These are phyloP conservation scores for Axea sp. DNA, from an alignment of 2,888 invertebrate genomes.

Conservation along the genomic window DNA sequence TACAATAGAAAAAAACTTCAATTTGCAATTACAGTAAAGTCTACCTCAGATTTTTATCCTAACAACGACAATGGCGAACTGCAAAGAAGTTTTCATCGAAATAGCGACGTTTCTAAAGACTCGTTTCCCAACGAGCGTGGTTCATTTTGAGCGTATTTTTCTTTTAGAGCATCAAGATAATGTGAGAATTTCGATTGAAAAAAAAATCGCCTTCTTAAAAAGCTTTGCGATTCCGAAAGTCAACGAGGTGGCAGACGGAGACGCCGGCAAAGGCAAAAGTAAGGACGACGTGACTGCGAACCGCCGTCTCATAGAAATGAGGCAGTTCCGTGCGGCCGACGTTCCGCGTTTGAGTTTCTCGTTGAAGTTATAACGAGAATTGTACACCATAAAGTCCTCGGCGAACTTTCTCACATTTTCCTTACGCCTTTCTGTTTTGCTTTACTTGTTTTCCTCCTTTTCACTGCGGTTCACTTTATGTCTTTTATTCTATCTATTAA, in stretches of 20 bases:
- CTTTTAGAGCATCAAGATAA: constrained; percentile 51
- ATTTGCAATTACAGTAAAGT: constrained; percentile 54
- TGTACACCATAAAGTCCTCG: constrained; percentile 56
- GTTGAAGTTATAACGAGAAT: constrained; percentile 63
- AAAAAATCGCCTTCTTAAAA: constrained; percentile 43
- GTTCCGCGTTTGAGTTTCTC: constrained; percentile 56
- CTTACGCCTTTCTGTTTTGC: constrained; percentile 40
- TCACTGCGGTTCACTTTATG: constrained; percentile 26
- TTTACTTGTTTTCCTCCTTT: constrained; percentile 21
- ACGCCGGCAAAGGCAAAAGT: constrained; percentile 41
- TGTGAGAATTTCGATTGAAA: constrained; percentile 49
- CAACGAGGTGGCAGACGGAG: constrained; percentile 34
- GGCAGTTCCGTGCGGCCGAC: constrained; percentile 51
- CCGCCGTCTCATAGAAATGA: constrained; percentile 42
- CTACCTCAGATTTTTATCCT: constrained; percentile 51
- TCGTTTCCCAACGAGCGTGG: constrained; percentile 38
- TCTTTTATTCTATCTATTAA: constrained; percentile 43
- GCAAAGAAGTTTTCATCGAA: constrained; percentile 42
- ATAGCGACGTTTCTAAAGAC: constrained; percentile 51
- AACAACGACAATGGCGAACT: constrained; percentile 41
- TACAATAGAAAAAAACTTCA: constrained; percentile 25
- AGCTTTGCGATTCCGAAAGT: constrained; percentile 42
- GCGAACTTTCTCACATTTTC: constrained; percentile 58
- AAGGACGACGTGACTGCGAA: constrained; percentile 48
- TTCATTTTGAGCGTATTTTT: constrained; percentile 53